These are phyloP conservation scores for Hipposideros armiger DNA, from an alignment of 2,113 vertebrate species.

Conservation along the genomic window DNA sequence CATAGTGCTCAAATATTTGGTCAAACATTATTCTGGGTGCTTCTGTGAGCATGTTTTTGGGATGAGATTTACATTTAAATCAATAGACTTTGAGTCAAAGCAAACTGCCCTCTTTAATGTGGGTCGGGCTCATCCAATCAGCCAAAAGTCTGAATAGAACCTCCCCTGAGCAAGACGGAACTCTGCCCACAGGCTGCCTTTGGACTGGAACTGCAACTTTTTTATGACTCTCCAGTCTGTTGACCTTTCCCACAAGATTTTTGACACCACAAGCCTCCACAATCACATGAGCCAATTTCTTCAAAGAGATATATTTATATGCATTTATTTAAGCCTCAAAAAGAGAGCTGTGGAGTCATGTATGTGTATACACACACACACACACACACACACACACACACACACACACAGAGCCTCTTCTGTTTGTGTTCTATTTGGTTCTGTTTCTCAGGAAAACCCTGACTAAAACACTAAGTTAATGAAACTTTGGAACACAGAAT, in stretches of 20 bases:
- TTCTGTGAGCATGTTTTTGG: not conserved
- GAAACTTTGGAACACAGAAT: slow-evolving; percentile 20
- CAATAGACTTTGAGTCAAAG: not conserved
- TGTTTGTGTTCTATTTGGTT: not conserved
- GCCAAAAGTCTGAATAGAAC: not conserved
- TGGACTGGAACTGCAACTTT: not conserved
- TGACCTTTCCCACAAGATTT: not conserved
- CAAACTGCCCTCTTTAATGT: not conserved
- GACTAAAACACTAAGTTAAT: not conserved
- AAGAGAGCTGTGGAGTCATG: not conserved
- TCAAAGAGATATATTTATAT: not conserved
- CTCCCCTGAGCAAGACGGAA: not conserved
- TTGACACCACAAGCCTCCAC: not conserved
- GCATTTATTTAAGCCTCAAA: not conserved
- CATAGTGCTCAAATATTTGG: not conserved
- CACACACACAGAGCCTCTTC: not conserved
- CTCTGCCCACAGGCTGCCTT: not conserved
- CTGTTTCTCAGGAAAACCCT: not conserved
- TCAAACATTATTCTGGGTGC: not conserved
- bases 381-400: not conserved
- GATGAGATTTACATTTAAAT: not conserved
- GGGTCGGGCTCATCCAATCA: not conserved
- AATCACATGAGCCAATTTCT: not conserved
- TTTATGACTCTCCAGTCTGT: not conserved
- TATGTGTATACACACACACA: too few relatives aligned